Evolutionary conservation across 64 coral and sea anemone species (phyloP).

Genomic region (Montipora foliosa): DNA sequence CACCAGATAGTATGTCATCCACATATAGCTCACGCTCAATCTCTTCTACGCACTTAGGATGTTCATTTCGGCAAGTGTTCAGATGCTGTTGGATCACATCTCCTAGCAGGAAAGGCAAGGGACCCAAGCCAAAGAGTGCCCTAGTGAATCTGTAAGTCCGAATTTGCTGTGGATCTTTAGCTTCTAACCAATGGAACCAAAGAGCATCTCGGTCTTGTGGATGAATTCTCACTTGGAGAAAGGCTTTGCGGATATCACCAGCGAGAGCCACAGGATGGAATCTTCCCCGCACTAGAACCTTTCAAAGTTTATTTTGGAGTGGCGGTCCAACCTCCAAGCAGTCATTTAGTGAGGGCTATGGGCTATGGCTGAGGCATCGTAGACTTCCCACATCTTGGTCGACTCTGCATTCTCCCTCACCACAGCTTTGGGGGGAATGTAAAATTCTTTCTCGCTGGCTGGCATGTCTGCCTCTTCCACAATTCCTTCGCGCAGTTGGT

Average conservation of each 20-base stretch:
- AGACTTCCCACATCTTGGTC: slow-evolving; percentile 43
- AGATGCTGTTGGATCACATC: background rate
- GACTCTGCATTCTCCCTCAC: slow-evolving; percentile 55
- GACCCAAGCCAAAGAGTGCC: background rate
- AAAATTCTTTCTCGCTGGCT: slow-evolving; percentile 9
- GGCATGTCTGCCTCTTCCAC: slow-evolving; percentile 27
- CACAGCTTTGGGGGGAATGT: slow-evolving; percentile 64
- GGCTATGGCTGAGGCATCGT: slow-evolving; percentile 41
- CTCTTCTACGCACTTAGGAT: background rate
- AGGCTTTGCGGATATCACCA: slow-evolving; percentile 20
- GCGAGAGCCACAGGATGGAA: slow-evolving; percentile 16
- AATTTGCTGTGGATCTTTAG: slow-evolving; percentile 4
- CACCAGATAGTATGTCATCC: slow-evolving; percentile 60
- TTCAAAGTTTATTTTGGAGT: slow-evolving; percentile 30
- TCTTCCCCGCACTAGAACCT: slow-evolving; percentile 28
- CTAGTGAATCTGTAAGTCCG: slow-evolving; percentile 8
- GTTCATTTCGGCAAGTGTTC: background rate
- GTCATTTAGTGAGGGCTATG: slow-evolving; percentile 50
- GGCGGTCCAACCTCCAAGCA: slow-evolving; percentile 68
- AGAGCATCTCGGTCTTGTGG: background rate
- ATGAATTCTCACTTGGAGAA: slow-evolving; percentile 11
- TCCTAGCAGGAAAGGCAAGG: slow-evolving; percentile 1
- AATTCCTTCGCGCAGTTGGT: slow-evolving; percentile 55
- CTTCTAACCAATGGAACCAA: slow-evolving; percentile 10
- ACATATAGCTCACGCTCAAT: slow-evolving; percentile 56